Base-by-base conservation (phyloP, 92 coral and sea anemone species). In the Phenganax stokvisi region DNA sequence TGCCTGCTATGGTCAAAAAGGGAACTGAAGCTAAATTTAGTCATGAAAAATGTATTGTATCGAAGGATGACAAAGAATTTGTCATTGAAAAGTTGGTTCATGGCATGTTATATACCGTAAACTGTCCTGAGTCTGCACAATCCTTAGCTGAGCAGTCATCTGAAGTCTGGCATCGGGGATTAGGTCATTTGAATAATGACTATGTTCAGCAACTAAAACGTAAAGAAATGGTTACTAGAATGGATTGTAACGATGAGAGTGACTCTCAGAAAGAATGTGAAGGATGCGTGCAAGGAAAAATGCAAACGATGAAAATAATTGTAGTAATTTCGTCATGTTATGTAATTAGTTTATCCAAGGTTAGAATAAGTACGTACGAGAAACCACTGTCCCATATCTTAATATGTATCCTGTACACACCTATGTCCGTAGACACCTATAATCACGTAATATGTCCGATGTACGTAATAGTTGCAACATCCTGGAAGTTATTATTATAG, bases 131-230 rank as follows among this genome's bases (percentile, higher is more conserved):
- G 54, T 77, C 57, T 56, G 83, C 83, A 5, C 83, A 77, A 54
- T 1, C 75, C 51, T 56, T 72, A 44, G 13, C 86, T 55, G 81
- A 64, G 57, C 90, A 88, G 67, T 59, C 89, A 55, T 83, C 57
- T 72, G 89, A 70, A 78, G 74, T 78, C 75, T 90, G 89, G 90
- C 90, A 89, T 81, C 83, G 83, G 77, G 62, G 86, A 76, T 59
- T 80, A 57, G 89, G 88, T 75, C 88, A 89, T 84, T 73, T 84
- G 57, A 84, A 86, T 81, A 76, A 89, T 76, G 65, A 77, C 66
- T 86, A 83, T 64, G 57, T 84, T 55, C 57, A 75, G 51, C 86
- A 84, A 73, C 67, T 89, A 83, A 54, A 68, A 52, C 61, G 78
- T 68, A 82, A 80, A 72, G 89, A 86, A 86, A 86, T 86, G 83